Percentiles rank a stretch among this genome's conserved stretches.
Evolutionary conservation across 2,888 invertebrate species (phyloP).

Genomic region (Diploptera punctata): DNA sequence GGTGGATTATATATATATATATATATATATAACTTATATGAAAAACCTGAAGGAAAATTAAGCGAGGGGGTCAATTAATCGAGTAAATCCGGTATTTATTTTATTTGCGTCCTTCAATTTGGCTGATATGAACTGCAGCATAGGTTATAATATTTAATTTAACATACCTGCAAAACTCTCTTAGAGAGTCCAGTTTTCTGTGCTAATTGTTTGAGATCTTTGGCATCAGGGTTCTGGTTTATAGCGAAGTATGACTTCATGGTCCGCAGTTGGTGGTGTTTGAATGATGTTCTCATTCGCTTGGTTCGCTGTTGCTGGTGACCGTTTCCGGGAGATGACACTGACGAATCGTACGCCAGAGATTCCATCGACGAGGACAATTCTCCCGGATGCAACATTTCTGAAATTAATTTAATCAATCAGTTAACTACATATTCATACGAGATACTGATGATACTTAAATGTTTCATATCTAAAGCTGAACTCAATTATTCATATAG

Average conservation of each 20-base stretch:
- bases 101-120: too few relatives aligned
- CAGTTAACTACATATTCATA: too few relatives aligned
- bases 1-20: too few relatives aligned
- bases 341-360: slow-evolving; percentile 65
- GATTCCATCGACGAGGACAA: slow-evolving; percentile 66
- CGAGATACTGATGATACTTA: too few relatives aligned
- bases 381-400: slow-evolving; percentile 68
- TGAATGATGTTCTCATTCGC: slow-evolving; percentile 98
- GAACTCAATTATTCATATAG: too few relatives aligned
- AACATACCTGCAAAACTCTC: slow-evolving; percentile 92
- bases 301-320: slow-evolving; percentile 80
- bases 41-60: too few relatives aligned
- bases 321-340: slow-evolving; percentile 48
- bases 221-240: slow-evolving; percentile 99
- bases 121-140: too few relatives aligned
- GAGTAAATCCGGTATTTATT: too few relatives aligned
- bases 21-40: too few relatives aligned
- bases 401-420: too few relatives aligned
- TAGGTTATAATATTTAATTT: neutral
- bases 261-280: slow-evolving; percentile 97
- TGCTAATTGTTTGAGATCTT: slow-evolving; percentile 96
- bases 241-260: slow-evolving; percentile 99
- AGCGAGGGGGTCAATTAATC: too few relatives aligned
- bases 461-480: too few relatives aligned
- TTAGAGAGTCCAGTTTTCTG: slow-evolving; percentile 99